Conservation (phyloP, 2,113 vertebrate species). For the Campylomormyrus numenius region DNA sequence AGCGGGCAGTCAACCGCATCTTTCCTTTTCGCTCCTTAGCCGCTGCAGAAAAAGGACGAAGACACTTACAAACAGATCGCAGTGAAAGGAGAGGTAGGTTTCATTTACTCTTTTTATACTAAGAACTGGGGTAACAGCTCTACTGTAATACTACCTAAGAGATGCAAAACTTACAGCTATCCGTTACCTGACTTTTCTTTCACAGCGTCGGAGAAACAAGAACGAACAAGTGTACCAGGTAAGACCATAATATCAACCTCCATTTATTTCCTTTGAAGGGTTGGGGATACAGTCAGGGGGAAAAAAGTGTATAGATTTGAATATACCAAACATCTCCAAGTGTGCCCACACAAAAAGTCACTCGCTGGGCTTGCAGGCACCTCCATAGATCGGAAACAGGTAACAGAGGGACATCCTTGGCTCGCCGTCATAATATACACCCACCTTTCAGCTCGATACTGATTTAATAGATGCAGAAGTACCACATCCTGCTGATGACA, state of each 20-base stretch:
- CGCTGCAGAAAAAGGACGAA: neutral
- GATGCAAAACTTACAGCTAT: neutral
- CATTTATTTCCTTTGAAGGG: neutral
- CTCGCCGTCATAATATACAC: neutral
- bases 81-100: conserved; percentile 58
- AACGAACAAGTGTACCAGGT: conserved; percentile 70
- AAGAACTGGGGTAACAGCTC: neutral
- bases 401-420: neutral
- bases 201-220: conserved; percentile 63
- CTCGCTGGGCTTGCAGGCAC: neutral
- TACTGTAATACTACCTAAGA: neutral
- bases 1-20: neutral
- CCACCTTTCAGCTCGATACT: neutral
- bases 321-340: neutral
- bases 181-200: conserved; percentile 27
- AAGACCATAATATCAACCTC: conserved; percentile 16
- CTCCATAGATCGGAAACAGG: neutral
- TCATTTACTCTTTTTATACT: neutral
- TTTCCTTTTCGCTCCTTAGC: conserved; percentile 3
- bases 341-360: neutral
- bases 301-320: neutral
- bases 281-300: neutral
- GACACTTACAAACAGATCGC: conserved; percentile 20
- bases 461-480: neutral
- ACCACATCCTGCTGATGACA: neutral